Percentiles rank a stretch among this genome's conserved stretches.
Evolutionary conservation across 2,888 invertebrate genomes (phyloP).

Genomic region (Ferrisia virgata): DNA sequence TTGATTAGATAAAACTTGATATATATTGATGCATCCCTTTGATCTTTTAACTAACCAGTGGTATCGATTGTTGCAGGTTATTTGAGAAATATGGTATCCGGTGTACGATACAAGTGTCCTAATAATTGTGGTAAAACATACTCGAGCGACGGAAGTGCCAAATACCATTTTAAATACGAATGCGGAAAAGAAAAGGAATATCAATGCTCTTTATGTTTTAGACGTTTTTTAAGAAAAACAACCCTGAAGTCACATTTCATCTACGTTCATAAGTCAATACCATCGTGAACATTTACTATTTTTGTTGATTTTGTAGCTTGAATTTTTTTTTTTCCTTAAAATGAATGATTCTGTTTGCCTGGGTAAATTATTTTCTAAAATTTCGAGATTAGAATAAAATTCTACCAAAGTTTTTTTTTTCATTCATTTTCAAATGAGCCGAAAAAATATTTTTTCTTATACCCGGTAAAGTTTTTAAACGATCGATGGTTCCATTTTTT

Average conservation of each 20-base stretch:
- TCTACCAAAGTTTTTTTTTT: too few species aligned
- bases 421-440: too few species aligned
- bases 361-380: too few species aligned
- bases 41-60: not conserved
- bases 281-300: not conserved
- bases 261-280: slow-evolving; percentile 14
- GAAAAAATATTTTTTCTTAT: too few species aligned
- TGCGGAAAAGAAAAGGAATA: slow-evolving; percentile 50
- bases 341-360: too few species aligned
- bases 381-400: too few species aligned
- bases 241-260: slow-evolving; percentile 44
- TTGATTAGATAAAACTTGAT: not conserved
- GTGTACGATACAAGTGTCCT: slow-evolving; percentile 19
- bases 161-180: slow-evolving; percentile 37
- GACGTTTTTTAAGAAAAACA: slow-evolving; percentile 51
- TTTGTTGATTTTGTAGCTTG: too few species aligned
- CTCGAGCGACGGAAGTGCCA: slow-evolving; percentile 40
- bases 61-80: not conserved
- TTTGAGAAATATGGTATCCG: not conserved
- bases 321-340: too few species aligned
- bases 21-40: too few species aligned
- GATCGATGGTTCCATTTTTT: not conserved
- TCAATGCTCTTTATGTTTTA: slow-evolving; percentile 52
- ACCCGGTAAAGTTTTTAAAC: not conserved
- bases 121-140: slow-evolving; percentile 43